These are phyloP conservation scores for Lydus trimaculatus DNA, from an alignment of 2,888 invertebrate species.

Conservation along the genomic window DNA sequence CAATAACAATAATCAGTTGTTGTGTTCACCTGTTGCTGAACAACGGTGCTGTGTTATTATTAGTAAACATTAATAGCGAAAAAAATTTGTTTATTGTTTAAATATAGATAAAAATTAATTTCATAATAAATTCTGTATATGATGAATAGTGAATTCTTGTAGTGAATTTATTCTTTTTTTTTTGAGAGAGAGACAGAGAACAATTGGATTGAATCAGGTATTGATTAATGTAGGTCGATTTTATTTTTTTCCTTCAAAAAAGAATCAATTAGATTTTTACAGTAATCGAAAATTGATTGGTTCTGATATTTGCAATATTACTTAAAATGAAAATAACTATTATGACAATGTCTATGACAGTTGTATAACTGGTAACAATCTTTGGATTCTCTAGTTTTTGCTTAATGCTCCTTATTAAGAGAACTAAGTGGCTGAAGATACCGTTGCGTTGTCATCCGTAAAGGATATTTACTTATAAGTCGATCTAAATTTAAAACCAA, in stretches of 20 bases:
- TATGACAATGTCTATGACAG: background rate
- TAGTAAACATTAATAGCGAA: background rate
- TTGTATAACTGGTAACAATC: conserved; percentile 10
- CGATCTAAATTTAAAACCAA: conserved; percentile 42
- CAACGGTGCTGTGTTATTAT: conserved; percentile 7
- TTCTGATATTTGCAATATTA: conserved; percentile 9
- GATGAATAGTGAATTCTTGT: background rate
- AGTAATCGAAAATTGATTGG: too few species aligned
- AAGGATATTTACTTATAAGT: conserved; percentile 43
- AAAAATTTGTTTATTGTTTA: background rate
- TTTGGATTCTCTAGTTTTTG: background rate
- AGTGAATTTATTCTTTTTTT: background rate
- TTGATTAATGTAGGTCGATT: conserved; percentile 4
- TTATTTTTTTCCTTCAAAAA: background rate
- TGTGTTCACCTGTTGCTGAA: conserved; percentile 36
- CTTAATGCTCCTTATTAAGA: conserved; percentile 2
- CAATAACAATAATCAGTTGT: conserved; percentile 40
- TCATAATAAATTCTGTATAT: background rate
- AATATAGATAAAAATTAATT: background rate
- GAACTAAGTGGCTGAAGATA: conserved; percentile 34
- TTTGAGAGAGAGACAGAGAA: too few species aligned
- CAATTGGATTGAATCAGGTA: conserved; percentile 4
- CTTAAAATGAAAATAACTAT: background rate
- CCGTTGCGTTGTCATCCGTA: conserved; percentile 45
- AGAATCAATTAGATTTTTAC: background rate